phyloP scores from a whole-genome alignment of 2,113 vertebrate species.

The Aspidoscelis tigris region DNA sequence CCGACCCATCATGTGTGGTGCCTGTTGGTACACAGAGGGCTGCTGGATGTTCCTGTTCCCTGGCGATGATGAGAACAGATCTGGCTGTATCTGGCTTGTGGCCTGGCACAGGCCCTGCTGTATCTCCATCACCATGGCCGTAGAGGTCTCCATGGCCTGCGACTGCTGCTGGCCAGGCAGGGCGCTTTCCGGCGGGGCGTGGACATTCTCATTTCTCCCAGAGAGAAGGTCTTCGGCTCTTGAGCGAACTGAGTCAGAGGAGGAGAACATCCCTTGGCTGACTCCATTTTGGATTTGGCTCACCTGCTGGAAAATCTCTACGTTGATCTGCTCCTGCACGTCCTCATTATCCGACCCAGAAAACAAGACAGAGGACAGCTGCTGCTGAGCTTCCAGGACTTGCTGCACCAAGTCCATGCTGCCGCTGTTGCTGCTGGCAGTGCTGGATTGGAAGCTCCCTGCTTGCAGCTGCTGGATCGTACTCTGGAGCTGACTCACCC shows the following conservation, averaged over 20 bases:
- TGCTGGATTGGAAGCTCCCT: constrained; percentile 80
- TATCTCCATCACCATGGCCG: constrained; percentile 83
- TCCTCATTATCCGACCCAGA: constrained; percentile 78
- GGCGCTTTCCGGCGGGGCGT: constrained; percentile 80
- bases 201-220: constrained; percentile 77
- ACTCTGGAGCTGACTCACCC: constrained; percentile 91
- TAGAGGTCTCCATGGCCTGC: constrained; percentile 86
- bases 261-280: constrained; percentile 77
- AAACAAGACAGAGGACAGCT: constrained; percentile 83
- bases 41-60: constrained; percentile 79
- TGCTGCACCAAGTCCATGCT: constrained; percentile 82
- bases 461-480: constrained; percentile 94
- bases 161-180: constrained; percentile 86
- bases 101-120: constrained; percentile 82
- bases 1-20: constrained; percentile 77
- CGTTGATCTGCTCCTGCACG: constrained; percentile 83
- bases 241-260: constrained; percentile 76
- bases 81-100: constrained; percentile 81
- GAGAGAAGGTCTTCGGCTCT: constrained; percentile 78
- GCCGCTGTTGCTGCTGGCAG: constrained; percentile 63
- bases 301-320: constrained; percentile 83
- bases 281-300: constrained; percentile 80
- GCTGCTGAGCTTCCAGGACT: constrained; percentile 83
- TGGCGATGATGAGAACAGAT: constrained; percentile 84
- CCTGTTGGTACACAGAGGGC: constrained; percentile 79